A percentile compares a stretch with the other conserved stretches of the same genome.
Conservation (phyloP, 2,888 invertebrate species). For the Microctonus brassicae region DNA sequence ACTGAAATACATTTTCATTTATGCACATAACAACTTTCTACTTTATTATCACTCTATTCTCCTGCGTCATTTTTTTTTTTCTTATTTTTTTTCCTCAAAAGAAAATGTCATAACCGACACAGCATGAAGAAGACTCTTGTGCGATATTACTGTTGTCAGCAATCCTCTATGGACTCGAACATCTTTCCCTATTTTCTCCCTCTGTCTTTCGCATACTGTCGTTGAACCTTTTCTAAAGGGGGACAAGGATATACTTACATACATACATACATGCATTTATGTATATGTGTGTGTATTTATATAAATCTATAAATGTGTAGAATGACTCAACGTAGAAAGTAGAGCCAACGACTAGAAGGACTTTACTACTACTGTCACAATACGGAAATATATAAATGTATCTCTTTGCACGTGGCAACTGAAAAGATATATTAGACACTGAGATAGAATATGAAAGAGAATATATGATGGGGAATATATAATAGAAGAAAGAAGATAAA, state of each 20-base stretch:
- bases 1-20: no score
- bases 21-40: no score
- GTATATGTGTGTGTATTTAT: neutral
- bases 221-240: neutral
- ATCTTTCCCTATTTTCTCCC: neutral
- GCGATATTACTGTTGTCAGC: constrained; percentile 12
- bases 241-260: neutral
- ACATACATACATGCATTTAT: neutral
- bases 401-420: neutral
- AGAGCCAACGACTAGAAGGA: neutral
- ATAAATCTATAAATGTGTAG: no score
- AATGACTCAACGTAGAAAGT: neutral
- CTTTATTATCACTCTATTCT: neutral
- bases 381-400: neutral
- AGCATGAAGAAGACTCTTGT: constrained; percentile 9
- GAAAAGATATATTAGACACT: neutral
- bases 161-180: constrained; percentile 1
- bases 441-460: neutral
- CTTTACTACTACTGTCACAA: neutral
- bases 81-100: neutral
- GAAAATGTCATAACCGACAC: constrained; percentile 15
- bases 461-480: neutral
- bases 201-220: neutral
- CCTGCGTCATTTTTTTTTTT: neutral
- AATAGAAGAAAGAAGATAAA: neutral